Conservation (phyloP, 2,797 vertebrate species). For the Triplophysa bombifrons region DNA sequence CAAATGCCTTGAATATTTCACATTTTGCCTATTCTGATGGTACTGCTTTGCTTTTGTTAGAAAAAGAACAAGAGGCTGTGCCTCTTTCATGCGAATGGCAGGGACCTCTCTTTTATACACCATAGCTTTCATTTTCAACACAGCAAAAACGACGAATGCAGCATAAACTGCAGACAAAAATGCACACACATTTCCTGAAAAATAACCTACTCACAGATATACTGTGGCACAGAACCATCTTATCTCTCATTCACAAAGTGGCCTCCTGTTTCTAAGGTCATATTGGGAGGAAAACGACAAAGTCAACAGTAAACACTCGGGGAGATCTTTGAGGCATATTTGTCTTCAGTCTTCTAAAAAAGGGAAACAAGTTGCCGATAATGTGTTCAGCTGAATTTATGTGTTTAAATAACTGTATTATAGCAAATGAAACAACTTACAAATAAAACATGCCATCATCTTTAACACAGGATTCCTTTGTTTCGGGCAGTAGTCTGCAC, state of each 20-base stretch:
- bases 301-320: constrained; percentile 9
- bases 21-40: constrained; percentile 44
- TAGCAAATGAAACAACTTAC: constrained; percentile 29
- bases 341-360: not conserved
- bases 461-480: constrained; percentile 46
- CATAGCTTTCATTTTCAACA: constrained; percentile 34
- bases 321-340: not conserved
- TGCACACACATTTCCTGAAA: constrained; percentile 8
- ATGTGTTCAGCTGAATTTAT: constrained; percentile 40
- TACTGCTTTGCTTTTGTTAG: constrained; percentile 55
- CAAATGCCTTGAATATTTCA: constrained; percentile 49
- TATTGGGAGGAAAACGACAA: not conserved
- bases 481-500: constrained; percentile 23
- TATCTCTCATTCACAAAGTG: not conserved
- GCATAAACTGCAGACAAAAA: constrained; percentile 48
- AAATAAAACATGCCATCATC: constrained; percentile 61
- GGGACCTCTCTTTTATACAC: constrained; percentile 43
- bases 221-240: not conserved
- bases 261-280: not conserved
- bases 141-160: constrained; percentile 38
- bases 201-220: not conserved
- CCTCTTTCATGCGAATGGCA: constrained; percentile 59
- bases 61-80: constrained; percentile 70
- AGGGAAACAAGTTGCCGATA: not conserved
- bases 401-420: constrained; percentile 46